Conservation (phyloP, 2,113 vertebrate species). For the Microtus richardsoni region DNA sequence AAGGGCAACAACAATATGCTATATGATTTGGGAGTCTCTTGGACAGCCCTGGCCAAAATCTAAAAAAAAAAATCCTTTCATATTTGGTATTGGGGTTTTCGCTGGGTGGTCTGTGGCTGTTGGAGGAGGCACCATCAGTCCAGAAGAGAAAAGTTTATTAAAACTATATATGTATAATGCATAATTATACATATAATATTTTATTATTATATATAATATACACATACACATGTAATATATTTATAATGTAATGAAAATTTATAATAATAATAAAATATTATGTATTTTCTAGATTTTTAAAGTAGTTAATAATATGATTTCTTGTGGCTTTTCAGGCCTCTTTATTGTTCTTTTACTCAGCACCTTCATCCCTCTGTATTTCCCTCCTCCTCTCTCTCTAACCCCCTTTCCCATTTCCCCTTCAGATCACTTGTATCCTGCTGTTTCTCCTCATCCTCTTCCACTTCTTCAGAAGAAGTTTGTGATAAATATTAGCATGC, state of each 20-base stretch:
- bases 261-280: no score
- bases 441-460: background rate
- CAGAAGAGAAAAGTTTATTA: background rate
- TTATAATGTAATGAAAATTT: no score
- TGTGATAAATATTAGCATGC: background rate
- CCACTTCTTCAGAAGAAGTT: background rate
- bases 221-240: no score
- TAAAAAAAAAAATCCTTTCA: background rate
- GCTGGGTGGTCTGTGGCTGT: background rate
- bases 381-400: background rate
- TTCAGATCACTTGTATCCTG: background rate
- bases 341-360: background rate
- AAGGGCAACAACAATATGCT: background rate
- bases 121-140: background rate
- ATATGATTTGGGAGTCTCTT: background rate
- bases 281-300: background rate
- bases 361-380: background rate
- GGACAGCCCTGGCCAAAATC: background rate
- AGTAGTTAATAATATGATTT: background rate
- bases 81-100: background rate
- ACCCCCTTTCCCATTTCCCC: no score
- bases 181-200: no score
- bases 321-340: background rate
- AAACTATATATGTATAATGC: background rate
- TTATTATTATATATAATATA: no score